Base-by-base conservation (phyloP, 2,888 invertebrate genomes). In the Caenorhabditis sp. region DNA sequence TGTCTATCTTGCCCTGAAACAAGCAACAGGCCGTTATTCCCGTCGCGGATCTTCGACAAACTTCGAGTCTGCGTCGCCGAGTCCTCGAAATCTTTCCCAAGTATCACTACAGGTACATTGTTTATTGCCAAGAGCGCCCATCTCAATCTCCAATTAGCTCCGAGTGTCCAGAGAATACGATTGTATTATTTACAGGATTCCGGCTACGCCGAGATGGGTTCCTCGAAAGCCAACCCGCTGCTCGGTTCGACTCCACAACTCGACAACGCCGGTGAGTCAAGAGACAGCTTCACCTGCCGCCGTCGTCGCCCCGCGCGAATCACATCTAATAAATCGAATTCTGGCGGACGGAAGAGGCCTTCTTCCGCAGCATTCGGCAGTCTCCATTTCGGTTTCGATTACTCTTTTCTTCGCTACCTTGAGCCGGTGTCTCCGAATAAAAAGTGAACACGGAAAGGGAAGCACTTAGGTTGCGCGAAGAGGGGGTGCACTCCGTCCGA, bases 201-300 rank as follows among this genome's bases (percentile, higher is more conserved):
- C 24, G 91, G 91, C 22, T 90, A 89, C 64, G 88, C 85, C 11
- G 90, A 89, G 37, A 84, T 86, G 69, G 82, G 77, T 56, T 85
- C 80, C 20, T 79, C 79, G 64, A 67, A 71, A 72, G 56, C 58
- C 20, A 72, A 80, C 72, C 76, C 87, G 79, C 71, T 89, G 55
- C 71, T 88, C 18, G 91, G 91, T 37, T 90, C 89, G 13, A 90
- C 90, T 35, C 91, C 91, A 15, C 91, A 91, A 61, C 83, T 91
- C 37, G 87, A 87, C 67, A 83, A 88, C 76, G 83, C 88, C 40
- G 86, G 87, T 87, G 56, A 74, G 81, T 67, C 56, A 47, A 40
- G n/a, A n/a, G 13, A 15, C 28, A 11, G 8, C 20, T 76, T 67
- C 69, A 68, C 58, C 67, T 80, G 77, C 44, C 61, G 60, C 8